phyloP scores from a whole-genome alignment of 1,140 invertebrate species.

The Linepithema humile region DNA sequence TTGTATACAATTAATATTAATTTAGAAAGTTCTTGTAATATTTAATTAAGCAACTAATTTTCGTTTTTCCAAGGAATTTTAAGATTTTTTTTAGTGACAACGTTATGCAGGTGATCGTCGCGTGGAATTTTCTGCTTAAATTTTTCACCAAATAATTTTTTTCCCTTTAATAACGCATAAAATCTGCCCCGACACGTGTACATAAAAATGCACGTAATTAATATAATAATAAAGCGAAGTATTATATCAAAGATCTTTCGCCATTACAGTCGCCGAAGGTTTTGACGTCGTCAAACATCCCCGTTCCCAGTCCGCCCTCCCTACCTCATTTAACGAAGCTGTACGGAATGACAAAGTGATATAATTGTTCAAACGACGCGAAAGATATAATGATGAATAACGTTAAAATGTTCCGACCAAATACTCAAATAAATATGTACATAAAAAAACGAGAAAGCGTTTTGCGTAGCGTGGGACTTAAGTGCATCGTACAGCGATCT shows the following conservation, averaged over 20 bases:
- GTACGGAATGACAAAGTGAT: constrained; percentile 57
- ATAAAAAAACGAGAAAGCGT: constrained; percentile 54
- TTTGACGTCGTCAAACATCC: neutral
- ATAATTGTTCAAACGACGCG: constrained; percentile 51
- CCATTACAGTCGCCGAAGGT: constrained; percentile 14
- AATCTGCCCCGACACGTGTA: neutral
- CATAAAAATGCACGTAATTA: constrained; percentile 1
- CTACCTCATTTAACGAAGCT: constrained; percentile 42
- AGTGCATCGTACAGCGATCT: constrained; percentile 56
- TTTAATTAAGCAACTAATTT: neutral
- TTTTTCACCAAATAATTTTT: neutral
- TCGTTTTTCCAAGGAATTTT: neutral
- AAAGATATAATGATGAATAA: constrained; percentile 60
- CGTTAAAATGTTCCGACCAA: constrained; percentile 68
- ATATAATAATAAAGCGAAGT: too few relatives aligned
- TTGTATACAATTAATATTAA: neutral
- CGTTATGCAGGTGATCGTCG: too few relatives aligned
- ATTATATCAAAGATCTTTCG: neutral
- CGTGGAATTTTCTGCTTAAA: neutral
- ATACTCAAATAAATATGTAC: constrained; percentile 67
- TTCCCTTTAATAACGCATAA: neutral
- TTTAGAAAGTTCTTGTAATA: constrained; percentile 17
- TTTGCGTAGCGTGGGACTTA: constrained; percentile 62
- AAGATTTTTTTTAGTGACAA: too few relatives aligned
- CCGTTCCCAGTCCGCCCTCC: neutral